These are phyloP conservation scores for Andrena camellia DNA, from an alignment of 2,888 invertebrate genomes.

Conservation along the genomic window DNA sequence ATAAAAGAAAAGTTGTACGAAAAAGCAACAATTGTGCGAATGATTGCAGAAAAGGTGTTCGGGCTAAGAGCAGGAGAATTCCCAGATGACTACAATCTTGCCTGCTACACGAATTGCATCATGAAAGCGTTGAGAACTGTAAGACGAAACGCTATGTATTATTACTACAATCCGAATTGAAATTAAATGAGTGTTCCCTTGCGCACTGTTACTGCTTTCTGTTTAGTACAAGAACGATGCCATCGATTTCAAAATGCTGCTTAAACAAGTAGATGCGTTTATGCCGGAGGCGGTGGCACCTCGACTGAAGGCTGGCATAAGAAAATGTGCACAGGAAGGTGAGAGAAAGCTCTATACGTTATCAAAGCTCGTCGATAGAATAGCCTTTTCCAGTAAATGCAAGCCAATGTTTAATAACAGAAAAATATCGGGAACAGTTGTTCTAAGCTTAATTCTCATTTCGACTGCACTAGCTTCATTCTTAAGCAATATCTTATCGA, in stretches of 20 bases:
- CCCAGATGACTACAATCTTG: slow-evolving; percentile 71
- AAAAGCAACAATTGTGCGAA: not conserved
- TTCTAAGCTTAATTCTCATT: no score
- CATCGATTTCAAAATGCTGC: slow-evolving; percentile 86
- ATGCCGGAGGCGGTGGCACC: slow-evolving; percentile 62
- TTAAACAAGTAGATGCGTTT: slow-evolving; percentile 84
- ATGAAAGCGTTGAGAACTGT: slow-evolving; percentile 87
- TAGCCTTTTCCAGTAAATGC: no score
- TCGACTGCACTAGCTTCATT: no score
- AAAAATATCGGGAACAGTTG: no score
- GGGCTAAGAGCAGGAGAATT: slow-evolving; percentile 70
- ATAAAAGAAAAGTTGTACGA: no score
- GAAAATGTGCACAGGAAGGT: slow-evolving; percentile 65
- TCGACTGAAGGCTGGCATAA: slow-evolving; percentile 51
- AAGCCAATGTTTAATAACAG: no score
- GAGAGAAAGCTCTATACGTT: not conserved
- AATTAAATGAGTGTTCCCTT: not conserved
- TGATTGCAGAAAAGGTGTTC: slow-evolving; percentile 49
- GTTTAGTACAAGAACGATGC: slow-evolving; percentile 73
- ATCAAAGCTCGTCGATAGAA: not conserved
- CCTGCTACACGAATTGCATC: slow-evolving; percentile 87
- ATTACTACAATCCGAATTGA: not conserved
- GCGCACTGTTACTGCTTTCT: not conserved
- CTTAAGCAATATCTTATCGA: not conserved
- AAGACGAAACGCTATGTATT: slow-evolving; percentile 51